phyloP scores from a whole-genome alignment of 1,140 invertebrate species.

The Venustaconcha ellipsiformis region DNA sequence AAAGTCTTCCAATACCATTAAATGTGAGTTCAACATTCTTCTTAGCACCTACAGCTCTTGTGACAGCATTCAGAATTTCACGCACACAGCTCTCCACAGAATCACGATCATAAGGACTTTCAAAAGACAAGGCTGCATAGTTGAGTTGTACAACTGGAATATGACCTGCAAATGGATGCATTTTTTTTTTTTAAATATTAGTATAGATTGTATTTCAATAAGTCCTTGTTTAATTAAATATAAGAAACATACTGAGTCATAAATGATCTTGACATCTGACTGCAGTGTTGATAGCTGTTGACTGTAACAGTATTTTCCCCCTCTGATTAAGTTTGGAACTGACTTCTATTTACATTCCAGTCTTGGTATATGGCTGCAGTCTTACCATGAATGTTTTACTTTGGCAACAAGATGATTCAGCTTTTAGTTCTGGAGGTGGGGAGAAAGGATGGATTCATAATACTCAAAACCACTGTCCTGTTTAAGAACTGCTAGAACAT shows the following conservation, averaged over 20 bases:
- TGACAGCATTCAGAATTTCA: conserved; percentile 62
- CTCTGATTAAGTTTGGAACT: too few relatives aligned
- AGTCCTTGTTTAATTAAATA: too few relatives aligned
- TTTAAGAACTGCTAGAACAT: too few relatives aligned
- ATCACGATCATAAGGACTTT: conserved; percentile 66
- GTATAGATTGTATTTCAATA: neutral
- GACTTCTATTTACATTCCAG: too few relatives aligned
- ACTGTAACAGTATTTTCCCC: neutral
- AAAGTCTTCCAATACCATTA: conserved; percentile 63
- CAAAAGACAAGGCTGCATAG: conserved; percentile 63
- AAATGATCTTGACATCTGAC: neutral
- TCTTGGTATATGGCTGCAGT: too few relatives aligned
- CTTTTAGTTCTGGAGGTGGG: neutral
- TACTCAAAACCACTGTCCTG: neutral
- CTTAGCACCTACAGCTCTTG: conserved; percentile 52
- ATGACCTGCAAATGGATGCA: conserved; percentile 51
- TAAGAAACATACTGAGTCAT: neutral
- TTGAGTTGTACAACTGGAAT: conserved; percentile 66
- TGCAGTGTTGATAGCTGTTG: neutral
- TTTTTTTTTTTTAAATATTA: neutral
- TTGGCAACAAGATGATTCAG: too few relatives aligned
- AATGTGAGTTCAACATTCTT: conserved; percentile 67
- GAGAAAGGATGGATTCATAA: neutral
- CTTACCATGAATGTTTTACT: too few relatives aligned
- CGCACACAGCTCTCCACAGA: conserved; percentile 66